These are phyloP conservation scores for Thripadectes ignobilis DNA, from an alignment of 2,797 vertebrate species.

Conservation along the genomic window DNA sequence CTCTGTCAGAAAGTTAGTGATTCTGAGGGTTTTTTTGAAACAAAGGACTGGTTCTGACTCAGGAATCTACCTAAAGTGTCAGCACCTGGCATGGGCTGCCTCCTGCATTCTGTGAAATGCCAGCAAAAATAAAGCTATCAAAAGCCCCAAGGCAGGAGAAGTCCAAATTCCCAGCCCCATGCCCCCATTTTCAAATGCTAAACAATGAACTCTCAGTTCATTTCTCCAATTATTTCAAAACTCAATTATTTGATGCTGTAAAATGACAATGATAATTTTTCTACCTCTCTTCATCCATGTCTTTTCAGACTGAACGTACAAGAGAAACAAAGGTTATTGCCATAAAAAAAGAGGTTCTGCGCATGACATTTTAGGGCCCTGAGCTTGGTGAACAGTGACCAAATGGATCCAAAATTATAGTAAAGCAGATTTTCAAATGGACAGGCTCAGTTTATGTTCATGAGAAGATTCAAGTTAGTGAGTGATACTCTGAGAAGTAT, in stretches of 20 bases:
- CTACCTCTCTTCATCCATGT: neutral
- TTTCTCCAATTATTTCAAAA: neutral
- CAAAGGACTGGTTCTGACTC: neutral
- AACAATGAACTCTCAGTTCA: neutral
- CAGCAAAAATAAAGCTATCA: neutral
- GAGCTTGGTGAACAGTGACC: neutral
- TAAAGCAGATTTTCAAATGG: neutral
- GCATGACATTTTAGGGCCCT: rapidly evolving
- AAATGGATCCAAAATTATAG: neutral
- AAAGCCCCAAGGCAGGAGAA: neutral
- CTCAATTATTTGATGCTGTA: rapidly evolving
- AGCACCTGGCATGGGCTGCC: neutral
- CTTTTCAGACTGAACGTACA: neutral
- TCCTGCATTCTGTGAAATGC: neutral
- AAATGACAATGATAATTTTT: neutral
- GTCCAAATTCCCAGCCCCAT: rapidly evolving
- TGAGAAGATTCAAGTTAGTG: neutral
- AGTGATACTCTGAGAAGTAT: neutral
- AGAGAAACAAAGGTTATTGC: neutral
- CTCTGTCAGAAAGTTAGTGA: neutral
- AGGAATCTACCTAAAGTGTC: rapidly evolving
- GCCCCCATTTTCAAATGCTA: neutral
- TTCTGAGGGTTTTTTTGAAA: neutral
- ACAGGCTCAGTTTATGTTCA: neutral
- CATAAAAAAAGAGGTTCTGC: neutral